phyloP scores from a whole-genome alignment of 2,113 vertebrate species.

The Larimichthys polyactis region DNA sequence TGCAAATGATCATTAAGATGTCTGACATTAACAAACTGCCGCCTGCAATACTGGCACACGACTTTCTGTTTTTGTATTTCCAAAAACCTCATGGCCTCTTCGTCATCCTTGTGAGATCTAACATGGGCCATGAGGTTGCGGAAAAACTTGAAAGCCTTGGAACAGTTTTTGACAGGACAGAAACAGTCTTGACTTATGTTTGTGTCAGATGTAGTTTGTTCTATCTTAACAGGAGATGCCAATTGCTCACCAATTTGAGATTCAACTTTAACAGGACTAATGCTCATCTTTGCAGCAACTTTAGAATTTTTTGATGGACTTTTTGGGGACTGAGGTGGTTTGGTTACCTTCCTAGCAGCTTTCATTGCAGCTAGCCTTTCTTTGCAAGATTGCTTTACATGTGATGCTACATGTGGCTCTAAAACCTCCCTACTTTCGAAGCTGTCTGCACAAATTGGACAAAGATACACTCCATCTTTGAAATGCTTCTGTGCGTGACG shows the following conservation, averaged over 20 bases:
- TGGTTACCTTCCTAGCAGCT: constrained; percentile 88
- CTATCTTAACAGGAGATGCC: constrained; percentile 85
- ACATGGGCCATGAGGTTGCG: constrained; percentile 98
- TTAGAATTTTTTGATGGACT: constrained; percentile 74
- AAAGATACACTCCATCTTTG: constrained; percentile 96
- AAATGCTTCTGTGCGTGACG: constrained; percentile 98
- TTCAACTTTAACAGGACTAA: constrained; percentile 77
- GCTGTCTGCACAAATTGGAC: constrained; percentile 96
- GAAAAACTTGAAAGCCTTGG: constrained; percentile 98
- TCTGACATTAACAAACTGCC: constrained; percentile 96
- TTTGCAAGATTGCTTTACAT: constrained; percentile 98
- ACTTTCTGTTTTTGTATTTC: constrained; percentile 99
- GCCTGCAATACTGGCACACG: constrained; percentile 97
- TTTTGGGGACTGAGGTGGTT: constrained; percentile 75
- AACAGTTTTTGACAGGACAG: constrained; percentile 95
- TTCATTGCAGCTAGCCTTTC: constrained; percentile 98
- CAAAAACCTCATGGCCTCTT: constrained; percentile 96
- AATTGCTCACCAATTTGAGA: constrained; percentile 85
- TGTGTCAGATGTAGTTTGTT: constrained; percentile 87
- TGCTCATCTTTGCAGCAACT: constrained; percentile 84
- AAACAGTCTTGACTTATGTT: constrained; percentile 94
- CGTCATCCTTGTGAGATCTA: constrained; percentile 95
- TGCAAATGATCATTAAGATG: constrained; percentile 98
- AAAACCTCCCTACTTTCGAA: constrained; percentile 95
- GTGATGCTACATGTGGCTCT: constrained; percentile 97